Evolutionary conservation across 2,797 vertebrate species (phyloP), one percentile per base, ranked within the genome.

Genomic region (Sphenodon punctatus): DNA sequence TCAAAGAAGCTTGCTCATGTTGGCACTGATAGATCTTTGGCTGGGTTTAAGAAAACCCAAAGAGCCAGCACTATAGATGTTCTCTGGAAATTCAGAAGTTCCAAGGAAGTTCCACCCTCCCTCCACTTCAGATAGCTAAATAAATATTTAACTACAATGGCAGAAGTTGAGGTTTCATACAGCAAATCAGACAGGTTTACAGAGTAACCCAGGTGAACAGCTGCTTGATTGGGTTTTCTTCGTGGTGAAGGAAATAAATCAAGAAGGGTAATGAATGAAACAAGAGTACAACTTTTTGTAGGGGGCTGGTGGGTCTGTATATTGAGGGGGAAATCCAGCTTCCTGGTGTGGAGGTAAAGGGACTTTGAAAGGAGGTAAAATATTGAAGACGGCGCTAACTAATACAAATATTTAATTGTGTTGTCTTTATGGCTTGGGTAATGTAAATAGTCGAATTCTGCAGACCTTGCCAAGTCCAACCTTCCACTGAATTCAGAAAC

Each of bases 1-100:
- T 73, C 3, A 38, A 84, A 76, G 72, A 51, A 78, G 23, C 27
- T 77, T 85, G 84, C 39, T 61, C 84, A 55, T 70, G 46, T 82
- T 82, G 68, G 22, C 70, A 90, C 81, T 67, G 43, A 72, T 75
- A 89, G 19, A 86, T 45, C 74, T 80, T 25, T 27, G 34, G 2
- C 2, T 8, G 22, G 34, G 59, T 56, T 79, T 84, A 5, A 82
- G 70, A 84, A 86, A 78, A 32, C 38, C 36, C 46, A 88, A 59
- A 81, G 65, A 17, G 20, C 25, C 43, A 80, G 65, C 30, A 10
- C 5, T 3, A 43, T 17, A 19, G n/a, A 58, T 69, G 30, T 36
- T 9, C 48, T 63, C 42, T 23, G 17, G 71, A 66, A 38, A 7
- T 38, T n/a, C 11, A 13, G n/a, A 13, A 0, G 0, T 73, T 27